Base-by-base conservation (phyloP, 2,113 vertebrate species). In the Apteryx owenii region DNA sequence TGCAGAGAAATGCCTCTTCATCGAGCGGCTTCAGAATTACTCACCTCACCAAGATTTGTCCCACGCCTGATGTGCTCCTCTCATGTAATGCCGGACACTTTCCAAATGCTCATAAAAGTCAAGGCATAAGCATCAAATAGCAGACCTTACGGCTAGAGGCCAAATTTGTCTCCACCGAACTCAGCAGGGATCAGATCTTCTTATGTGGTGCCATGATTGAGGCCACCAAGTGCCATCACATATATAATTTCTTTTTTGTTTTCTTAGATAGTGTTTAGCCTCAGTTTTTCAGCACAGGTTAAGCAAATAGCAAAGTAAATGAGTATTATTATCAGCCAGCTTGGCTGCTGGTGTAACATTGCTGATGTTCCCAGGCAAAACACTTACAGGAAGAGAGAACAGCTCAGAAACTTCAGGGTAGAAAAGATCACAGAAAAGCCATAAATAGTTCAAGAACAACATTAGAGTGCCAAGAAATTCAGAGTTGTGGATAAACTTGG, bases 151-250 rank as follows among this genome's bases (percentile, higher is more conserved):
- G 0, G 46, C 78, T 73, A 56, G 40, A 58, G 40, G 46, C 40
- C 61, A 75, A 38, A 68, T 25, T 36, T 6, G 0, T 48, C 50
- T 16, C 54, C 42, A 5, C 1, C 50, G 44, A 83, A 26, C 72
- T 21, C 54, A 4, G 61, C 42, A 17, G 19, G 19, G 21, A 31
- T 21, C 54, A 46, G 23, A 42, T 2, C 12, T 4, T 29, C 33
- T 19, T 5, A 2, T 1, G 5, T 1, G 19, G 29, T 50, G 73
- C 79, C 21, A 4, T 9, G 28, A 40, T 0, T 10, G 29, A 71
- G 71, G 33, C 12, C 42, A 65, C 10, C 61, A 12, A 40, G 72
- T 10, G 16, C 72, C 72, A 46, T 20, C 50, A 20, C 42, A 5
- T 1, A 25, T 1, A 3, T 11, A 6, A 38, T 21, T 25, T 28